phyloP scores from a whole-genome alignment of 2,888 invertebrate species.

The Taenaris catops region DNA sequence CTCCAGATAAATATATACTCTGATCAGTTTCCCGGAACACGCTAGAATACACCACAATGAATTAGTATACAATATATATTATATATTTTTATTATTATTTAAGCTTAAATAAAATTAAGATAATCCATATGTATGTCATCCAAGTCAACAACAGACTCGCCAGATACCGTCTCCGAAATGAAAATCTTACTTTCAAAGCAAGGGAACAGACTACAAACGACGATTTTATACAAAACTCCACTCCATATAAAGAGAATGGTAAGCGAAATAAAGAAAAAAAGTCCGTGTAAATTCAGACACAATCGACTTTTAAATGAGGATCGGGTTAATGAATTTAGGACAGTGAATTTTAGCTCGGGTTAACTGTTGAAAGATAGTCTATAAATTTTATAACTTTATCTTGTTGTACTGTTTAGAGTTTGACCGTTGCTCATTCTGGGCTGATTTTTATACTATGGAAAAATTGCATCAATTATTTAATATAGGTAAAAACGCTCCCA shows the following conservation, averaged over 20 bases:
- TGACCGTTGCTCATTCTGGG: too few species aligned
- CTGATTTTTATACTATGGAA: too few species aligned
- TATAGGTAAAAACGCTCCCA: too few species aligned
- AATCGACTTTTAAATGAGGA: conserved; percentile 21
- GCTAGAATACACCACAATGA: too few species aligned
- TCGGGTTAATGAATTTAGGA: conserved; percentile 13
- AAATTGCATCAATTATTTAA: too few species aligned
- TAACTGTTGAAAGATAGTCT: too few species aligned
- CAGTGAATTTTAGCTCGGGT: conserved; percentile 6
- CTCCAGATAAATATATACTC: too few species aligned
- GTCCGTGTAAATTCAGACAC: conserved; percentile 12
- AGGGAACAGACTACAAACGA: conserved; percentile 26
- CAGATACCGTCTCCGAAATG: conserved; percentile 19
- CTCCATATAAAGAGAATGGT: conserved; percentile 17
- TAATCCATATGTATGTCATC: conserved; percentile 14
- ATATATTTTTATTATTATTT: too few species aligned
- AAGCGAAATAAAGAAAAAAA: conserved; percentile 15
- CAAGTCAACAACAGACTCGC: conserved; percentile 13
- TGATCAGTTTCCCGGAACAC: too few species aligned
- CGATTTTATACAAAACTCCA: conserved; percentile 26
- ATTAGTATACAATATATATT: too few species aligned
- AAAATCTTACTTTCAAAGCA: conserved; percentile 27
- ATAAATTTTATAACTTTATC: too few species aligned
- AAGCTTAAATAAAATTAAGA: conserved; percentile 8
- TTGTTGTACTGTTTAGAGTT: too few species aligned